These are phyloP conservation scores for Ceyx erithaca DNA, from an alignment of 2,797 vertebrate genomes.

Conservation along the genomic window DNA sequence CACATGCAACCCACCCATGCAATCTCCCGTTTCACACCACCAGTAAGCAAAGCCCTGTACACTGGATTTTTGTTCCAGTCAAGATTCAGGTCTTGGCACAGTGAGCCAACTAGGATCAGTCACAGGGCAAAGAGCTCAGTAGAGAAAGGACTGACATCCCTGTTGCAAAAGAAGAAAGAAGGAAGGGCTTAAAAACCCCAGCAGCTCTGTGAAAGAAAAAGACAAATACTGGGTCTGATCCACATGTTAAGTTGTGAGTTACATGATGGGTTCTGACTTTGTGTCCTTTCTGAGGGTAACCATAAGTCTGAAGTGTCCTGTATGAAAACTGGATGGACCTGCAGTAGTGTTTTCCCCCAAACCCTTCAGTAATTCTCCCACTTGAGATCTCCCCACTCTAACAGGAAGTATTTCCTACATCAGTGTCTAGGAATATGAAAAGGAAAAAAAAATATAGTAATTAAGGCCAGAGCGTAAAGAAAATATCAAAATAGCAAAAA, in stretches of 20 bases:
- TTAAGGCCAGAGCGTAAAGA: not conserved
- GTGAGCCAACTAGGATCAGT: not conserved
- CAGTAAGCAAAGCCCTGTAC: fast-evolving
- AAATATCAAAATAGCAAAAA: not conserved
- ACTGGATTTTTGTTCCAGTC: fast-evolving
- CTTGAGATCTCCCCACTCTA: not conserved
- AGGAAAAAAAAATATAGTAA: not conserved
- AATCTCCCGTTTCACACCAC: not conserved
- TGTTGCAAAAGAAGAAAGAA: not conserved
- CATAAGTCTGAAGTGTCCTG: not conserved
- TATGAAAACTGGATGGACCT: not conserved
- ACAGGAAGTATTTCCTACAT: not conserved
- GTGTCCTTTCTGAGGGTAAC: not conserved
- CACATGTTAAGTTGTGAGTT: not conserved
- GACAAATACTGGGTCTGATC: not conserved
- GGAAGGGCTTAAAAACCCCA: not conserved
- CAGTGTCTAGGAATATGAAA: not conserved
- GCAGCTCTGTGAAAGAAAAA: not conserved
- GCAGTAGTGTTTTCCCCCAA: not conserved
- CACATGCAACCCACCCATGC: not conserved
- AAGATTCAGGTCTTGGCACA: not conserved
- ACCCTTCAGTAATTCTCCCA: not conserved
- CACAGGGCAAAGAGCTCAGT: not conserved
- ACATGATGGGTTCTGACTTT: not conserved
- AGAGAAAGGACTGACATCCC: not conserved